phyloP scores from a whole-genome alignment of 2,113 vertebrate species.

The Puma concolor region DNA sequence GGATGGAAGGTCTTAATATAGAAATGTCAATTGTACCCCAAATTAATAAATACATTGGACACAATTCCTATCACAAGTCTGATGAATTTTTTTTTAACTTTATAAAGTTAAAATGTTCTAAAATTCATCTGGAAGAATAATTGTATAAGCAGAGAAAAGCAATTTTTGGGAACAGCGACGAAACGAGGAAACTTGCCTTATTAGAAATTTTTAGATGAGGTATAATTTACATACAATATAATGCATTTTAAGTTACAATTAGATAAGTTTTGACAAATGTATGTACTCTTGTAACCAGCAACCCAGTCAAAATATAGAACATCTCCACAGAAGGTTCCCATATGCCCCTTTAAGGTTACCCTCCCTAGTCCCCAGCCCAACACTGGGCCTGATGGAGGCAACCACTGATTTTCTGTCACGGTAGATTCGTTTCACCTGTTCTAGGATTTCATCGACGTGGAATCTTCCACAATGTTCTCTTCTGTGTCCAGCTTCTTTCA shows the following conservation, averaged over 20 bases:
- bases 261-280: not conserved
- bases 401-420: not conserved
- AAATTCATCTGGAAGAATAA: conserved; percentile 6
- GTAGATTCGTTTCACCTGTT: not conserved
- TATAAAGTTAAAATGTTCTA: not conserved
- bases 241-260: not conserved
- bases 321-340: not conserved
- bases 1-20: not conserved
- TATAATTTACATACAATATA: not conserved
- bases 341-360: not conserved
- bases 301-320: not conserved
- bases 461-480: not conserved
- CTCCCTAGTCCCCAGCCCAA: not conserved
- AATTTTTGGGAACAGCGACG: not conserved
- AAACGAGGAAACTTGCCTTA: not conserved
- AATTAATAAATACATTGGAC: not conserved
- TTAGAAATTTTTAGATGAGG: not conserved
- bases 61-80: not conserved
- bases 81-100: not conserved
- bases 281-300: not conserved
- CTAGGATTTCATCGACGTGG: not conserved
- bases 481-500: not conserved
- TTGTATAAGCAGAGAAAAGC: not conserved
- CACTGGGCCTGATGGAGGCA: not conserved
- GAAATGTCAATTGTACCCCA: not conserved